phyloP scores from a whole-genome alignment of 2,888 invertebrate genomes.

The Conchocele bisecta region DNA sequence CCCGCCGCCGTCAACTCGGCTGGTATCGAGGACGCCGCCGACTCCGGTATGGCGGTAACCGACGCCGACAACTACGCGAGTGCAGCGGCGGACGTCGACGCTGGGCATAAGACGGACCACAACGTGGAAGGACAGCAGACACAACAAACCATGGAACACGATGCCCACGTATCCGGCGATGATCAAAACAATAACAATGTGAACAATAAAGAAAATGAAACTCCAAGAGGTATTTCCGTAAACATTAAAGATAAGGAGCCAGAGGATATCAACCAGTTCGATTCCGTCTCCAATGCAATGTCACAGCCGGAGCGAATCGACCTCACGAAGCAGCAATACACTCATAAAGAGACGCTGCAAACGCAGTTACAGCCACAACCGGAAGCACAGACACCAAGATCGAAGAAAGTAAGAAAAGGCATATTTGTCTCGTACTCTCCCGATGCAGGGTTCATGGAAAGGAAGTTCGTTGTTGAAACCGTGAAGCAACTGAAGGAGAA shows the following conservation, averaged over 20 bases:
- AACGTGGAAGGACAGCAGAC: no score
- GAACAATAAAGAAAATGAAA: not conserved
- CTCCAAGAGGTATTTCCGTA: slow-evolving; percentile 26
- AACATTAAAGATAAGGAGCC: slow-evolving; percentile 59
- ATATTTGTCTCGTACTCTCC: slow-evolving; percentile 81
- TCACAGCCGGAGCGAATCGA: slow-evolving; percentile 60
- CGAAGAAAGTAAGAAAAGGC: slow-evolving; percentile 77
- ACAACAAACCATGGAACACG: not conserved
- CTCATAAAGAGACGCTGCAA: slow-evolving; percentile 1
- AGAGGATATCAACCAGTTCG: slow-evolving; percentile 70
- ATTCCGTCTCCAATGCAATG: slow-evolving; percentile 68
- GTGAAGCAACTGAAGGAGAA: slow-evolving; percentile 81
- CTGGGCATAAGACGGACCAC: no score
- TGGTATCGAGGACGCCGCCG: slow-evolving; percentile 31
- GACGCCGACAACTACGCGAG: slow-evolving; percentile 4
- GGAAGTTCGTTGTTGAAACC: slow-evolving; percentile 79
- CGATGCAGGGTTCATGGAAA: slow-evolving; percentile 80
- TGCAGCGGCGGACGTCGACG: not conserved
- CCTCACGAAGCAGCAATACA: slow-evolving; percentile 7
- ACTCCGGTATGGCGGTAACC: not conserved
- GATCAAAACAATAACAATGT: not conserved
- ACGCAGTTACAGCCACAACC: slow-evolving; percentile 10
- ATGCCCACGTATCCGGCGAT: slow-evolving; percentile 9
- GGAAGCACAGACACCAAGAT: slow-evolving; percentile 29
- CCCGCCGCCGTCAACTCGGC: no score